phyloP scores from a whole-genome alignment of 1,140 invertebrate genomes.

The Teleopsis dalmanni region DNA sequence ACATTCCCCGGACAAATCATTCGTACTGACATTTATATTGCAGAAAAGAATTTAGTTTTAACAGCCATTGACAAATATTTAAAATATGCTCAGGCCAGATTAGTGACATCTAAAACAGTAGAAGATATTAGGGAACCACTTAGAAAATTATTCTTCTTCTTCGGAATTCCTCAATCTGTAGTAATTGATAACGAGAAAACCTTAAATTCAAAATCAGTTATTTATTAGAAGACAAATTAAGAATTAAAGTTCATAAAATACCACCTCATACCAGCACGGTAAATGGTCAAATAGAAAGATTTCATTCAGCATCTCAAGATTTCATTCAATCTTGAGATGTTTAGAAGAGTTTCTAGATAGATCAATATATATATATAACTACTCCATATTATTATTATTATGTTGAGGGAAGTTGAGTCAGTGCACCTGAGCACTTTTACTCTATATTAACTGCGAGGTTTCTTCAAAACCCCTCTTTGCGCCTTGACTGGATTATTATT shows the following conservation, averaged over 20 bases:
- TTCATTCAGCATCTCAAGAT: constrained; percentile 9
- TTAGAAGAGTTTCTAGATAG: constrained; percentile 3
- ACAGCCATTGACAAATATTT: constrained; percentile 11
- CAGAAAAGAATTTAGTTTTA: constrained; percentile 6
- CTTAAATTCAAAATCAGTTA: constrained; percentile 6
- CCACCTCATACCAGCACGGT: constrained; percentile 2
- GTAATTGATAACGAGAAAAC: constrained; percentile 14
- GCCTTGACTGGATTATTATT: too few relatives aligned
- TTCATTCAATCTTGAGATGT: constrained; percentile 7
- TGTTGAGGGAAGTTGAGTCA: too few relatives aligned
- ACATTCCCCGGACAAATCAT: constrained; percentile 10
- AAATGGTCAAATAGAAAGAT: constrained; percentile 11
- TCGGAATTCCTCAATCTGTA: constrained; percentile 5
- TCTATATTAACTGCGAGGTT: too few relatives aligned
- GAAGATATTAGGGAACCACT: constrained; percentile 9
- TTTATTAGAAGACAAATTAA: constrained; percentile 7
- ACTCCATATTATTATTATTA: constrained; percentile 2
- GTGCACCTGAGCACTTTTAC: too few relatives aligned
- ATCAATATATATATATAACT: constrained; percentile 7
- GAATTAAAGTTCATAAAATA: constrained; percentile 2
- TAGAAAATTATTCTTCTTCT: constrained; percentile 10
- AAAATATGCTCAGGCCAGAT: constrained; percentile 7
- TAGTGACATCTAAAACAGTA: constrained; percentile 1
- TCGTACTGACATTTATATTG: constrained; percentile 9
- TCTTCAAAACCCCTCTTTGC: too few relatives aligned